These are phyloP conservation scores for Probosciger aterrimus DNA, from an alignment of 2,113 vertebrate genomes.

Conservation along the genomic window DNA sequence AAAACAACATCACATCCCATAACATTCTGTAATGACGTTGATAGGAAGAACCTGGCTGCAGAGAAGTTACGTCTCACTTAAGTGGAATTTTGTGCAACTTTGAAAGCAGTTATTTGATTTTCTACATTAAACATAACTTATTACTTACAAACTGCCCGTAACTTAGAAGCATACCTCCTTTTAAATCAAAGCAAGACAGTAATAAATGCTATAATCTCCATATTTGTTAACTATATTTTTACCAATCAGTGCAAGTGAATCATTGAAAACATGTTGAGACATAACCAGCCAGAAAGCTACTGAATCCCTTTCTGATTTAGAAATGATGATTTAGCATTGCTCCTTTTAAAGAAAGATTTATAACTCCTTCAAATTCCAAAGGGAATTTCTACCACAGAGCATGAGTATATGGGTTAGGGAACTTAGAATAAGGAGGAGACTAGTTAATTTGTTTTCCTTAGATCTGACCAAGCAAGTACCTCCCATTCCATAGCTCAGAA, in stretches of 20 bases:
- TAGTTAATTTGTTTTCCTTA: background rate
- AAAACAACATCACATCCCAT: background rate
- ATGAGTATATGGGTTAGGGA: background rate
- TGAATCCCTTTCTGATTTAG: background rate
- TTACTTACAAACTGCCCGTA: background rate
- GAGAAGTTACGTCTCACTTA: background rate
- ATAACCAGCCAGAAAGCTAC: background rate
- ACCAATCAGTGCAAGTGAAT: background rate
- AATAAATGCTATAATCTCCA: background rate
- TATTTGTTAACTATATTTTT: background rate
- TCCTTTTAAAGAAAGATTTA: background rate
- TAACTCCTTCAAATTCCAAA: background rate
- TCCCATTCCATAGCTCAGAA: background rate
- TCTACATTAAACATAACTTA: background rate
- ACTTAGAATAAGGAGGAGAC: background rate
- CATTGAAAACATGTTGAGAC: background rate
- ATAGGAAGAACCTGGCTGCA: background rate
- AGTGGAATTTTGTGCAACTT: background rate
- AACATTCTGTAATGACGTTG: constrained; percentile 1
- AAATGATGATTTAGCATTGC: background rate
- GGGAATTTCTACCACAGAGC: background rate
- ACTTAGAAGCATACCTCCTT: background rate
- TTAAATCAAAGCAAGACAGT: background rate
- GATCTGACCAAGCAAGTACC: background rate
- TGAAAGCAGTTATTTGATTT: background rate